phyloP scores from a whole-genome alignment of 2,113 vertebrate genomes.

The Gobio gobio region DNA sequence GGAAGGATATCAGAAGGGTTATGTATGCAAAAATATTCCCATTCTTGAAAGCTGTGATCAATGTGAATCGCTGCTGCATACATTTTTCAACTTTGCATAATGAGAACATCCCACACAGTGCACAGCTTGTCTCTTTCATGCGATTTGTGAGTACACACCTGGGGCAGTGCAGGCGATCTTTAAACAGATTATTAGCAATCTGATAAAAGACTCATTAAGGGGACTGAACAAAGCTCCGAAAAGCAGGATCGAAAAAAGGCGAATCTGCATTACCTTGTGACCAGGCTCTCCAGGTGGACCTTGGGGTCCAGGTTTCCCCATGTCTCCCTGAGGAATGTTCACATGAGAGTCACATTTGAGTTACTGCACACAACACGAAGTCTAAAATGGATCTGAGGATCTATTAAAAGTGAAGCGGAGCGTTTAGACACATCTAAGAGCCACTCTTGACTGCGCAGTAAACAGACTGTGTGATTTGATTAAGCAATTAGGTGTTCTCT shows the following conservation, averaged over 20 bases:
- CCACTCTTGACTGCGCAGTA: neutral
- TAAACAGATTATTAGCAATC: slow-evolving; percentile 48
- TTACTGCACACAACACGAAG: neutral
- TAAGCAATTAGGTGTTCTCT: slow-evolving; percentile 27
- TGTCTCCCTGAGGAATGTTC: slow-evolving; percentile 79
- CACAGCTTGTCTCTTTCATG: slow-evolving; percentile 37
- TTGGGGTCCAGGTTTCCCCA: slow-evolving; percentile 79
- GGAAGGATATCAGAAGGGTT: slow-evolving; percentile 14
- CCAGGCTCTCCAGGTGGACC: slow-evolving; percentile 83
- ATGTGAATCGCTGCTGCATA: slow-evolving; percentile 48
- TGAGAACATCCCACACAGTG: slow-evolving; percentile 28
- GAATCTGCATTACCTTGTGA: slow-evolving; percentile 74
- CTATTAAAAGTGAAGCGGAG: slow-evolving; percentile 28
- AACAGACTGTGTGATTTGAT: slow-evolving; percentile 47
- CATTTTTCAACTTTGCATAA: slow-evolving; percentile 55
- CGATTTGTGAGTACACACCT: slow-evolving; percentile 42
- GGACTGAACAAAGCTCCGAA: neutral
- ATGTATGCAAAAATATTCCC: slow-evolving; percentile 59
- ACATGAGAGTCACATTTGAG: slow-evolving; percentile 60
- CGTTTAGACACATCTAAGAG: slow-evolving; percentile 18
- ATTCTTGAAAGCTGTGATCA: slow-evolving; percentile 54
- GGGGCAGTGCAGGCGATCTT: slow-evolving; percentile 34
- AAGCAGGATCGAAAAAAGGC: neutral
- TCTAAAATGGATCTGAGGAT: slow-evolving; percentile 10
- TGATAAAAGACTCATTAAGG: slow-evolving; percentile 42